Conservation (phyloP, 2,888 invertebrate species). For the Drosophila subquinaria region DNA sequence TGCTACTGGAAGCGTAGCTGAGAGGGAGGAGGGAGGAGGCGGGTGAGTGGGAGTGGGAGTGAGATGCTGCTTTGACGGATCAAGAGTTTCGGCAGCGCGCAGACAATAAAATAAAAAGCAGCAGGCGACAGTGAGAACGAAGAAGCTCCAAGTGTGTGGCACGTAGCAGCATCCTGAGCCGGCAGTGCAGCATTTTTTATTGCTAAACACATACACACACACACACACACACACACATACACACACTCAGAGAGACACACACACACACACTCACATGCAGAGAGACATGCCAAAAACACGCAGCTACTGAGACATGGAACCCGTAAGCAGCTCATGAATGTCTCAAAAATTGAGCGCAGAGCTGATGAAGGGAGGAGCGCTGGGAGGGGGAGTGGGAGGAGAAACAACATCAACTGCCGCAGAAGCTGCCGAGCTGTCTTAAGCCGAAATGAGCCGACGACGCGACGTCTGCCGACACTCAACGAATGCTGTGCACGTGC, state of each 20-base stretch:
- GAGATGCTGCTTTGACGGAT: conserved; percentile 44
- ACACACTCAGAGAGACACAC: conserved; percentile 11
- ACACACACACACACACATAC: conserved; percentile 16
- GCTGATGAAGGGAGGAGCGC: not conserved
- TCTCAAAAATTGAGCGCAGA: conserved; percentile 17
- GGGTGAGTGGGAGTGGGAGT: not conserved
- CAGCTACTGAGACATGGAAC: conserved; percentile 34
- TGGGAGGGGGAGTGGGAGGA: not conserved
- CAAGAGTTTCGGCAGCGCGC: conserved; percentile 51
- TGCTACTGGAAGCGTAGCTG: not conserved
- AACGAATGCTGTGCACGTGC: conserved; percentile 54
- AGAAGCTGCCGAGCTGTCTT: conserved; percentile 36
- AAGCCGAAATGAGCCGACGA: conserved; percentile 7
- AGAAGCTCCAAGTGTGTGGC: conserved; percentile 29
- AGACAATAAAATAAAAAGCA: conserved; percentile 44
- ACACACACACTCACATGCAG: conserved; percentile 5
- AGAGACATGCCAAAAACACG: conserved; percentile 30
- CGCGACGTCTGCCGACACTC: conserved; percentile 25
- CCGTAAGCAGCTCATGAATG: conserved; percentile 49
- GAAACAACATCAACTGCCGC: conserved; percentile 33
- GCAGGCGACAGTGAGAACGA: conserved; percentile 24
- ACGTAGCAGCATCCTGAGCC: conserved; percentile 50
- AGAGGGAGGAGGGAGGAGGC: not conserved
- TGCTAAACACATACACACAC: conserved; percentile 38
- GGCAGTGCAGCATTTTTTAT: conserved; percentile 59